A percentile compares a stretch with the other conserved stretches of the same genome.
Conservation (phyloP, 2,797 vertebrate species). For the Gymnopithys bicolor region DNA sequence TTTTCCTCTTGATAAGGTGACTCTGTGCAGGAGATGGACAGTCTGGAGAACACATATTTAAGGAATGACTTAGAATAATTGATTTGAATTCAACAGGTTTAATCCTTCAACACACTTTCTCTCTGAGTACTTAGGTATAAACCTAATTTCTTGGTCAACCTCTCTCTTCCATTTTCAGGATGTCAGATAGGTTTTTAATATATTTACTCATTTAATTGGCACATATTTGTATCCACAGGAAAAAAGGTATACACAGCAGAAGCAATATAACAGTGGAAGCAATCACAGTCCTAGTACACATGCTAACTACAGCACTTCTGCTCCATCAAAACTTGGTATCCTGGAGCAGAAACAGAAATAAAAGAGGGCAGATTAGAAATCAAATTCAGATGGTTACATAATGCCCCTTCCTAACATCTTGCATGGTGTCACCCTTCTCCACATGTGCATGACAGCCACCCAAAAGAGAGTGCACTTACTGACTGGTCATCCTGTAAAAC, state of each 20-base stretch:
- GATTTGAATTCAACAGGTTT: neutral
- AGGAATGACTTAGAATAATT: neutral
- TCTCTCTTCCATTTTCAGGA: neutral
- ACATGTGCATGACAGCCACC: neutral
- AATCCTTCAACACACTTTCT: neutral
- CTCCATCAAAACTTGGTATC: neutral
- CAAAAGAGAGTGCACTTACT: neutral
- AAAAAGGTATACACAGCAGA: neutral
- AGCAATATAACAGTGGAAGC: neutral
- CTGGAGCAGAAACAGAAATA: neutral
- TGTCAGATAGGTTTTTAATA: neutral
- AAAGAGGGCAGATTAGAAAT: neutral
- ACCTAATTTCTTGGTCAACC: neutral
- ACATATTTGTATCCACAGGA: neutral
- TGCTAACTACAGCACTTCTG: neutral
- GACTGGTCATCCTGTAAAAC: neutral
- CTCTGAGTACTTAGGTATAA: neutral
- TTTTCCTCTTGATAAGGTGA: neutral
- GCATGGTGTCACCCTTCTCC: neutral
- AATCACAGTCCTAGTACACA: rapidly evolving
- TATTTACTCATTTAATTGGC: neutral
- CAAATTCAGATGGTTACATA: neutral
- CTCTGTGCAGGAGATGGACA: neutral
- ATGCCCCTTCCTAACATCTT: neutral
- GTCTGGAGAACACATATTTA: neutral